Base-by-base conservation (phyloP, 2,113 vertebrate species). In the Amia ocellicauda region DNA sequence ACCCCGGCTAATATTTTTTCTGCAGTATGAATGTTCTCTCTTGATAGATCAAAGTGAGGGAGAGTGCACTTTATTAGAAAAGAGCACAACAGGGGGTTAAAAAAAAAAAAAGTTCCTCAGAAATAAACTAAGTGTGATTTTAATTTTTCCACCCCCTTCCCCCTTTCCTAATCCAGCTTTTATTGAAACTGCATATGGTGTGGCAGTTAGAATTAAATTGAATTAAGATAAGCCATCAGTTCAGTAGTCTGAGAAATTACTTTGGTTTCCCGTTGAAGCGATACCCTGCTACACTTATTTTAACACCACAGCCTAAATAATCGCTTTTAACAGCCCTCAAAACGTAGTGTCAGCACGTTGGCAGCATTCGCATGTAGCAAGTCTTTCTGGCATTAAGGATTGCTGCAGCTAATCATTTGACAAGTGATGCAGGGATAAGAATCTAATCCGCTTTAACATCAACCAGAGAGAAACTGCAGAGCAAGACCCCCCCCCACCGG, bases 141-240 rank as follows among this genome's bases (percentile, higher is more conserved):
- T n/a, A n/a, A n/a, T n/a, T n/a, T n/a, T n/a, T n/a, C n/a, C n/a
- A n/a, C n/a, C n/a, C n/a, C n/a, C n/a, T n/a, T n/a, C n/a, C n/a
- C n/a, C n/a, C n/a, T n/a, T n/a, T n/a, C n/a, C n/a, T n/a, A n/a
- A n/a, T 36, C 31, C 5, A 4, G 11, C 31, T 36, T 36, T 36
- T 36, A 36, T 36, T 36, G 31, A 16, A n/a, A 10, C 60, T 47
- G 45, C 45, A 47, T 22, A 10, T 8, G 29, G 8, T 41, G 41
- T 29, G 29, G 53, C 26, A 40, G 56, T 23, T 31, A 22, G 31
- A 58, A 58, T 13, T 58, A 58, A 58, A 58, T 58, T 41, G 19
- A 58, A 41, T 58, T 58, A 42, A 41, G 56, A 42, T 58, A 58
- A 58, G 31, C 53, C 53, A 28, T 56, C 56, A 29, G 27, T 22